Conservation (phyloP, 2,113 vertebrate genomes). For the Myiagra hebetior region DNA sequence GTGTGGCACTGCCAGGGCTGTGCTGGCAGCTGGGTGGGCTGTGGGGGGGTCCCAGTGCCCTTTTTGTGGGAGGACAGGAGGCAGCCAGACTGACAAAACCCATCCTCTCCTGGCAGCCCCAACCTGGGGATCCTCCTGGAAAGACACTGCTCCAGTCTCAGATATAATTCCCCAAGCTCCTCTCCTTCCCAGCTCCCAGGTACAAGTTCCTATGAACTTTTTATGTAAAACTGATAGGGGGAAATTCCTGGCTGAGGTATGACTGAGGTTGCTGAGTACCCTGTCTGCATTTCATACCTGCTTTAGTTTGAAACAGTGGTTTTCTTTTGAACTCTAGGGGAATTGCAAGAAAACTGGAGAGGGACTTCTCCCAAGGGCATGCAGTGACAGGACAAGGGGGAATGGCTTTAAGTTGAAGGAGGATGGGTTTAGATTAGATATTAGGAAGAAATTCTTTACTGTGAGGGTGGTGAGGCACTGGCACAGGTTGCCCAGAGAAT, state of each 20-base stretch:
- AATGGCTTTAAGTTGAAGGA: neutral
- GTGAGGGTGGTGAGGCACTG: neutral
- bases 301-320: neutral
- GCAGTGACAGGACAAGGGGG: no score
- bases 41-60: accelerated
- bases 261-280: neutral
- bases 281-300: neutral
- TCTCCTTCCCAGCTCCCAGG: neutral
- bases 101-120: neutral
- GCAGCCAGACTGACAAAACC: neutral
- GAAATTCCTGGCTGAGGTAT: neutral
- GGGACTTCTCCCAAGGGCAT: neutral
- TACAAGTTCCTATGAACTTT: neutral
- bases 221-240: neutral
- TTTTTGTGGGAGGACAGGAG: neutral
- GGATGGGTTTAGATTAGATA: neutral
- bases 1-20: neutral
- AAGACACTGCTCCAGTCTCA: accelerated
- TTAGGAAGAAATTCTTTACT: neutral
- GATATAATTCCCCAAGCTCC: accelerated
- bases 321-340: neutral
- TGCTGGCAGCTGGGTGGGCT: neutral
- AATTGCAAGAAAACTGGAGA: neutral
- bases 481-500: neutral
- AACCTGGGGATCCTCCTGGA: neutral